Evolutionary conservation across 1,140 invertebrate genomes (phyloP), one percentile per base, ranked within the genome.

Genomic region (Scaptodrosophila lebanonensis): DNA sequence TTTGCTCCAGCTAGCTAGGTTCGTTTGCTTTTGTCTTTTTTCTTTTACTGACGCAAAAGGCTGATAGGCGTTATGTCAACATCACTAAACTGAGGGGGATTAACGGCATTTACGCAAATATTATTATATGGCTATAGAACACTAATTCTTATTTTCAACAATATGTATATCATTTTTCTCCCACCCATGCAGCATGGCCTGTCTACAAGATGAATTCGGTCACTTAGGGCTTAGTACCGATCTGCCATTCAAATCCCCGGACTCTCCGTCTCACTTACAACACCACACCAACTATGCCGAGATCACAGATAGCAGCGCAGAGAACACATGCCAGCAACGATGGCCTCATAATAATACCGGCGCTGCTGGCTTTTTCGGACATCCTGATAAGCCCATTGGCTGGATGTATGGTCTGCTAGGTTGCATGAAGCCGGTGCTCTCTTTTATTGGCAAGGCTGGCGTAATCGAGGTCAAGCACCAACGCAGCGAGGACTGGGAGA

Each of bases 401-500:
- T 95, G 93, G 92, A 92, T 95, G 61, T 93, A 94, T 62, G 94
- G 94, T 0, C 90, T 97, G 33, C 89, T 96, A 43, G 95, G 95
- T 2, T 97, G 95, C 84, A 90, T 97, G 67, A 89, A 93, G 61
- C 95, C 95, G 0, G 92, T 97, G 3, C 91, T 94, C 88, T 93
- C 91, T 12, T 93, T 96, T 58, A 92, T 97, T 16, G 94, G 94
- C 15, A 96, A 96, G 87, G 91, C 93, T 17, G 75, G 71, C 1
- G 82, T 86, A 6, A 85, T 83, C 22, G 84, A 87, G 39, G 70
- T 85, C 4, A 87, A 86, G 51, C 66, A 56, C 29, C 85, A 79
- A 32, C 65, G 77, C 88, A 86, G 84, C 85, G 94, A 97, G 88
- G 91, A 95, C 64, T 99, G 97, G 97, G 96, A 98, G 87, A 97